Evolutionary conservation across 1,140 invertebrate genomes (phyloP).

Genomic region (Tetranychus urticae): DNA sequence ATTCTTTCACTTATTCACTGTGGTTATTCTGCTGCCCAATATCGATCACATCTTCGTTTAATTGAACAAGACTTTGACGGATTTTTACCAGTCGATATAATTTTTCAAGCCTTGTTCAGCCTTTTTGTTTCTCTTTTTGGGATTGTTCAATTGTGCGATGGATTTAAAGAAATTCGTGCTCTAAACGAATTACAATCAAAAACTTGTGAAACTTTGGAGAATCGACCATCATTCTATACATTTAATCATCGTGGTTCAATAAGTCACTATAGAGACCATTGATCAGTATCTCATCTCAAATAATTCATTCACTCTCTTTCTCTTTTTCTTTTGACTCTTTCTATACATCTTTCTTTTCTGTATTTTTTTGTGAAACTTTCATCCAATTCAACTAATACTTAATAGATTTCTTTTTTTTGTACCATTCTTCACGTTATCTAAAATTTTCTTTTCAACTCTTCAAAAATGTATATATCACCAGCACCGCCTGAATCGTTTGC

Average conservation of each 20-base stretch:
- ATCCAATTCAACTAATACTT: too few relatives aligned
- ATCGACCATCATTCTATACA: conserved; percentile 65
- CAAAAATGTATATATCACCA: too few relatives aligned
- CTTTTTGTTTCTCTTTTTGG: conserved; percentile 67
- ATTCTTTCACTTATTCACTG: conserved; percentile 55
- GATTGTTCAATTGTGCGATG: conserved; percentile 58
- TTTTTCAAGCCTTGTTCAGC: conserved; percentile 60
- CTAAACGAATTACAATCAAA: conserved; percentile 68
- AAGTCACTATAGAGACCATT: too few relatives aligned
- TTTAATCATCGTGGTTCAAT: conserved; percentile 61
- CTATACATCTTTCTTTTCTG: too few relatives aligned
- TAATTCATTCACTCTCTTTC: too few relatives aligned
- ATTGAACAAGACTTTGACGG: conserved; percentile 63
- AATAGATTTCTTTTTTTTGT: too few relatives aligned
- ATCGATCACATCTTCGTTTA: conserved; percentile 62
- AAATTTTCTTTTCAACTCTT: too few relatives aligned
- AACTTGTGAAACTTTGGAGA: conserved; percentile 50
- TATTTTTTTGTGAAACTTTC: too few relatives aligned
- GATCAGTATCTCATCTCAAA: too few relatives aligned
- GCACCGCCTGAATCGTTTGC: too few relatives aligned
- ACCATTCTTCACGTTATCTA: too few relatives aligned
- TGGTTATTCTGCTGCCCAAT: conserved; percentile 67
- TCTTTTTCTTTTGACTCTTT: too few relatives aligned
- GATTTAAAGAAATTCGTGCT: conserved; percentile 71
- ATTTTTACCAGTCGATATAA: conserved; percentile 51